Base-by-base conservation (phyloP, 2,888 invertebrate genomes). In the Lasioglossum malachurum region DNA sequence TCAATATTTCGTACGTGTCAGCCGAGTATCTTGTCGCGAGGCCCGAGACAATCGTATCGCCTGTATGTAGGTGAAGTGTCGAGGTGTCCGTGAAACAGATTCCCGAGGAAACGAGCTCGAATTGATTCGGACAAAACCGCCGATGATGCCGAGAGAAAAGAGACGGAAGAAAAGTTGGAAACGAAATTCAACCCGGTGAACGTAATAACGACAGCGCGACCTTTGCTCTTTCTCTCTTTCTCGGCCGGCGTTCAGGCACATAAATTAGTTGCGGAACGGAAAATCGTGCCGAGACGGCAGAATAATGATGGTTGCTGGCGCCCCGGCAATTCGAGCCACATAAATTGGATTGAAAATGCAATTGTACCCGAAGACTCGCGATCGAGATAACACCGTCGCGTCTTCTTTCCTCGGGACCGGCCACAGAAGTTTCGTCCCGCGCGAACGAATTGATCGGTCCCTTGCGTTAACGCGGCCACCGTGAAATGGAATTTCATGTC, bases 261-360 rank as follows among this genome's bases (percentile, higher is more conserved):
- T 67, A 67, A 67, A 67, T 67, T 67, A 35, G 67, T 67, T 19
- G 67, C 35, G 53, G 67, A 67, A 67, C 67, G 35, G 67, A 67
- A 71, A 71, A 71, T 71, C 41, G 35, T 38, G 31, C 38, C 41
- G 41, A 71, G 41, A 14, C 8, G 71, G 67, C 67, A 67, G 67
- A 67, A 67, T 67, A 67, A 67, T 23, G 67, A 67, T 67, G 2
- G 67, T 16, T 8, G 31, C 67, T 67, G 67, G 67, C 19, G 67
- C 19, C 31, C 67, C 67, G 35, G 67, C 19, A 23, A 35, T 35
- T 69, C 35, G 23, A 72, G 46, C n/a, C 76, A 44, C 69, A 23
- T 69, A 69, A 69, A 69, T 69, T 69, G 69, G 69, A 69, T 69
- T 38, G 69, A 71, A 82, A 78, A 71, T 64, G 38, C 35, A 38